phyloP scores from a whole-genome alignment of 2,797 vertebrate species.

The Passerculus sandwichensis region DNA sequence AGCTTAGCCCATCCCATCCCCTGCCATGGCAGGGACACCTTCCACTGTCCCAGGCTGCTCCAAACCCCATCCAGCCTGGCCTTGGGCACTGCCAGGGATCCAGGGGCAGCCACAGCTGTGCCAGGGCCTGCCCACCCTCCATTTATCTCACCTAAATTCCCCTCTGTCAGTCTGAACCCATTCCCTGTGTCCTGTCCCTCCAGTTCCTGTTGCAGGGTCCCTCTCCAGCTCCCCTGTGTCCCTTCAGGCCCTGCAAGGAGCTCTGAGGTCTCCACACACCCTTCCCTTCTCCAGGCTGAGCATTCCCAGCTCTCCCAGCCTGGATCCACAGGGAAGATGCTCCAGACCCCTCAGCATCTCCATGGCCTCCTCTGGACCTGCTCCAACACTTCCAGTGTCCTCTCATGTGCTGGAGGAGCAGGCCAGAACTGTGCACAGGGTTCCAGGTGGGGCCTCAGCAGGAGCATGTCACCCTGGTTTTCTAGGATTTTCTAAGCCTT shows the following conservation, averaged over 20 bases:
- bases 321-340: not conserved
- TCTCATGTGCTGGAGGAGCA: fast-evolving
- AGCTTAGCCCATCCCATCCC: no score
- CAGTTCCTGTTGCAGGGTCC: not conserved
- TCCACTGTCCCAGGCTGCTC: not conserved
- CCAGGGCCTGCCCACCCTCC: not conserved
- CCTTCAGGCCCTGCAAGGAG: not conserved
- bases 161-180: fast-evolving
- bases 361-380: not conserved
- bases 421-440: not conserved
- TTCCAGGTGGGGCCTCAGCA: not conserved
- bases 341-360: not conserved
- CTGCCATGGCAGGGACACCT: not conserved
- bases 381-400: not conserved
- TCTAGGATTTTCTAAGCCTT: no score
- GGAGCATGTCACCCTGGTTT: not conserved
- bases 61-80: fast-evolving
- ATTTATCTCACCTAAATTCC: not conserved
- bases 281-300: not conserved
- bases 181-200: not conserved
- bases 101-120: not conserved
- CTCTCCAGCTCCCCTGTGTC: not conserved
- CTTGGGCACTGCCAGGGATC: not conserved
- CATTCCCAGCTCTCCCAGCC: not conserved
- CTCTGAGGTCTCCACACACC: not conserved